phyloP scores from a whole-genome alignment of 2,113 vertebrate species.

The Aegotheles bennettii region DNA sequence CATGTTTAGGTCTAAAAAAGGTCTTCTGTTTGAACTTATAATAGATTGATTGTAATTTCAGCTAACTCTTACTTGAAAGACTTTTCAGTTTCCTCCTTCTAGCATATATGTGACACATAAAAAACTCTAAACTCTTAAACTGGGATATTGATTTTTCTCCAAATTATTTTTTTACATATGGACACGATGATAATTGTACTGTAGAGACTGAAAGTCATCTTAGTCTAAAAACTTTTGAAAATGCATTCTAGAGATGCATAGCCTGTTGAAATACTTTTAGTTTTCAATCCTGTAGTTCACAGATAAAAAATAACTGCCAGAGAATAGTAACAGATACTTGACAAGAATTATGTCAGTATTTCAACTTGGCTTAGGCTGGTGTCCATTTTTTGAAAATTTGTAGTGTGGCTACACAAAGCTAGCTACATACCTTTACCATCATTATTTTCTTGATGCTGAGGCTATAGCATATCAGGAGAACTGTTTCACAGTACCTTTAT shows the following conservation, averaged over 20 bases:
- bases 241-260: neutral
- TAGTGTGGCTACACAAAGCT: slow-evolving; percentile 7
- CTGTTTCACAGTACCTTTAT: slow-evolving; percentile 67
- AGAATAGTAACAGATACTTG: neutral
- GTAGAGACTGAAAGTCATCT: neutral
- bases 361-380: neutral
- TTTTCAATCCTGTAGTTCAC: neutral
- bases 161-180: neutral
- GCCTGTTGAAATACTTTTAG: neutral
- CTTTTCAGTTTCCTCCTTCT: neutral
- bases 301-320: neutral
- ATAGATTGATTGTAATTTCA: neutral
- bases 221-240: neutral
- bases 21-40: neutral
- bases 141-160: neutral
- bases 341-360: neutral
- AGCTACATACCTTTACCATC: slow-evolving; percentile 53
- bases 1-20: neutral
- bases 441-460: slow-evolving; percentile 49
- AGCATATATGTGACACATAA: neutral
- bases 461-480: slow-evolving; percentile 41
- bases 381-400: neutral
- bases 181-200: neutral
- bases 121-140: neutral
- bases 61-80: neutral